These are phyloP conservation scores for Charanyca ferruginea DNA, from an alignment of 2,888 invertebrate species.

Conservation along the genomic window DNA sequence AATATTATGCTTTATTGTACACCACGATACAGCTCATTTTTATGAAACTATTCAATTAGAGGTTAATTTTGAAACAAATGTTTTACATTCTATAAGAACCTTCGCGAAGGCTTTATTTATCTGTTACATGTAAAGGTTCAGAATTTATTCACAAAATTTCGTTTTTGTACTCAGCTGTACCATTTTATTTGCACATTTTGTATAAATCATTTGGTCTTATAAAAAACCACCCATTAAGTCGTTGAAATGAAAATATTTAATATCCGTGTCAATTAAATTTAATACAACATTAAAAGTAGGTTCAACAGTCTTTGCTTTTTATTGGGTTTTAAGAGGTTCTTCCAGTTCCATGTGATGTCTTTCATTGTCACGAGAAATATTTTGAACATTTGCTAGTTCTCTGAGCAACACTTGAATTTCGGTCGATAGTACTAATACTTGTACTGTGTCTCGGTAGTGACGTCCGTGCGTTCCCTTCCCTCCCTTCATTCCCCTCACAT, in stretches of 20 bases:
- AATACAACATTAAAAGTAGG: constrained; percentile 36
- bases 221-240: constrained; percentile 45
- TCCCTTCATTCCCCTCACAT: neutral
- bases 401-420: too few relatives aligned
- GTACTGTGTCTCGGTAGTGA: too few relatives aligned
- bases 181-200: constrained; percentile 37
- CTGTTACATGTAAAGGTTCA: neutral
- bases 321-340: neutral
- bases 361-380: too few relatives aligned
- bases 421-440: too few relatives aligned
- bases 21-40: too few relatives aligned
- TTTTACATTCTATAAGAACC: too few relatives aligned
- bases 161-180: constrained; percentile 42
- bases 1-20: too few relatives aligned
- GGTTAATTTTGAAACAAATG: too few relatives aligned
- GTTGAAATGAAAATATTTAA: constrained; percentile 38
- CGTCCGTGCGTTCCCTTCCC: neutral
- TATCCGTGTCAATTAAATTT: constrained; percentile 44
- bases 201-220: constrained; percentile 48
- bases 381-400: too few relatives aligned
- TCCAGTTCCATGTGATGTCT: neutral
- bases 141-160: too few relatives aligned
- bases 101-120: too few relatives aligned
- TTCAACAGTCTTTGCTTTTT: constrained; percentile 1
- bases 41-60: too few relatives aligned